Base-by-base conservation (phyloP, 2,888 invertebrate species). In the Drosophila emarginata region DNA sequence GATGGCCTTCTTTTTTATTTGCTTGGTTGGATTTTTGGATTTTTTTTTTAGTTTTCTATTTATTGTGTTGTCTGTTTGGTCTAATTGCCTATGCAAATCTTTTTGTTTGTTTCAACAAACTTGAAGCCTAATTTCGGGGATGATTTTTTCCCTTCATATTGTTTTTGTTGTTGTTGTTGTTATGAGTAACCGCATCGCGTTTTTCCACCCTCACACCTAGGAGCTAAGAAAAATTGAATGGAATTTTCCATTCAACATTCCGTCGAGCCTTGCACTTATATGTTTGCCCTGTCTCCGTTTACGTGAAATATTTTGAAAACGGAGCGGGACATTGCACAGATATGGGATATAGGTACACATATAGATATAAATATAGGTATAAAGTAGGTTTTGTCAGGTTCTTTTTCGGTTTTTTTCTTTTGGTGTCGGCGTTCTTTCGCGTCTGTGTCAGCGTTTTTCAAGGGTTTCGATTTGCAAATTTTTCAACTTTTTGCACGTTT, bases 241-340 rank as follows among this genome's bases (percentile, higher is more conserved):
- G 90, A 90, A 90, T 77, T 89, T 90, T 90, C 90, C 90, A 88
- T 73, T 90, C 81, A 65, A 45, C 21, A 45, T 45, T 45, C 18
- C 18, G 58, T 71, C 76, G 72, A 45, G 45, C 57, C 72, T 73
- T 81, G 86, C 82, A 87, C 80, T 82, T 82, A 64, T 83, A 83
- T 81, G 87, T 78, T 72, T 83, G 87, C 86, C 72, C 60, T 65
- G 75, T 69, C n/a, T 56, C 37, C 28, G 52, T 57, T 21, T 12
- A 21, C 11, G 45, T 12, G 45, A 11, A 45, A 4, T 21, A 21
- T 18, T 18, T 18, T 18, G 11, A 21, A 45, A 45, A 21, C 45
- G 45, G 18, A 21, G 21, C 11, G 45, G 11, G n/a, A n/a, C n/a
- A n/a, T n/a, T n/a, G n/a, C 4, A 37, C 37, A 37, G 12, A 37